phyloP scores from a whole-genome alignment of 2,113 vertebrate genomes.

The Ivindomyrus marchei region DNA sequence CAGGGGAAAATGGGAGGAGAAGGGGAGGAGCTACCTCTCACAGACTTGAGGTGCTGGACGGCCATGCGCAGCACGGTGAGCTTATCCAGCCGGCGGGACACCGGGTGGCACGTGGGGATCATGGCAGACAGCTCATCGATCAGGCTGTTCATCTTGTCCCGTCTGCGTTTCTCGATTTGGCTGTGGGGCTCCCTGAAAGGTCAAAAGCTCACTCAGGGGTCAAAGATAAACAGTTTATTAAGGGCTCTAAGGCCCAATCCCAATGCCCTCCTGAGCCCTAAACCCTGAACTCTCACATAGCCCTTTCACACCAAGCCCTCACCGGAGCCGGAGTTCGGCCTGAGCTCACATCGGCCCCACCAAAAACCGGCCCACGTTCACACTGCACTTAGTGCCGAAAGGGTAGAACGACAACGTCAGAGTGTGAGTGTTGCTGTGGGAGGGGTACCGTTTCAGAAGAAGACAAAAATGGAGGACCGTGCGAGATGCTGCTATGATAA shows the following conservation, averaged over 20 bases:
- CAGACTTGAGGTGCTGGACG: constrained; percentile 80
- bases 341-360: too few relatives aligned
- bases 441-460: too few relatives aligned
- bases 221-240: not conserved
- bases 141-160: constrained; percentile 88
- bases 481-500: too few relatives aligned
- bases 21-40: constrained; percentile 60
- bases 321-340: too few relatives aligned
- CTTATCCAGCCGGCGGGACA: constrained; percentile 83
- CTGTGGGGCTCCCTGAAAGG: constrained; percentile 80
- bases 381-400: too few relatives aligned
- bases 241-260: not conserved
- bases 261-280: not conserved
- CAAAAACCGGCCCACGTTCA: too few relatives aligned
- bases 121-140: constrained; percentile 85
- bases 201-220: not conserved
- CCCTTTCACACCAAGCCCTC: too few relatives aligned
- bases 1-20: not conserved
- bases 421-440: too few relatives aligned
- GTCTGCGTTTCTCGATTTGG: constrained; percentile 83
- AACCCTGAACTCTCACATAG: not conserved
- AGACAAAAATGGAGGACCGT: too few relatives aligned
- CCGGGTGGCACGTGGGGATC: constrained; percentile 81
- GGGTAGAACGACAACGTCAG: too few relatives aligned
- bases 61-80: constrained; percentile 86